phyloP scores from a whole-genome alignment of 2,888 invertebrate genomes.

The Leucophora obtusa region DNA sequence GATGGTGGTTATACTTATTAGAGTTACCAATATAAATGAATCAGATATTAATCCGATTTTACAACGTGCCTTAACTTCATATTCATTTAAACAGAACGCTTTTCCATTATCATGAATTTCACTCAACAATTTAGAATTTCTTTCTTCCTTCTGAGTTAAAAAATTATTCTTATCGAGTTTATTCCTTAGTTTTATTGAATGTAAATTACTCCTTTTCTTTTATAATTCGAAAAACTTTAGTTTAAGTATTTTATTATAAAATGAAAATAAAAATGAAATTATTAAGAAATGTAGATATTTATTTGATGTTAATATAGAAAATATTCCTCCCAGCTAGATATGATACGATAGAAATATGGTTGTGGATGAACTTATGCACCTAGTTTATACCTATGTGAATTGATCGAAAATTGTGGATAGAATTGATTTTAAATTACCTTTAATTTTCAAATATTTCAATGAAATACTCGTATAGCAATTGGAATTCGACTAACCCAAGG shows the following conservation, averaged over 20 bases:
- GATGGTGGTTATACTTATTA: conserved; percentile 88
- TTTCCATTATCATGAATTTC: conserved; percentile 13
- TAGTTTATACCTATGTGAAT: no score
- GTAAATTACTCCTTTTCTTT: conserved; percentile 46
- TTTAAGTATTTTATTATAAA: conserved; percentile 45
- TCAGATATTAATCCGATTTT: conserved; percentile 30
- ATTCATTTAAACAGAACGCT: neutral
- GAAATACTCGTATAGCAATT: no score
- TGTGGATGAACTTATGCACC: no score
- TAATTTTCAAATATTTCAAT: no score
- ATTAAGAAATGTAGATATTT: neutral
- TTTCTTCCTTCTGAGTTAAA: neutral
- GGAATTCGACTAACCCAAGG: no score
- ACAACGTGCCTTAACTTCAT: conserved; percentile 60
- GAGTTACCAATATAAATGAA: conserved; percentile 20
- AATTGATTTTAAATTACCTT: no score
- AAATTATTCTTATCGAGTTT: conserved; percentile 4
- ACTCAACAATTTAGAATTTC: conserved; percentile 3
- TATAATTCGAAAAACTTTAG: conserved; percentile 23
- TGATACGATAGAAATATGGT: no score
- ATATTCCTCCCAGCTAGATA: no score
- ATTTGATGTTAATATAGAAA: no score
- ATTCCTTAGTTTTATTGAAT: conserved; percentile 43
- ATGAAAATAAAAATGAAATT: conserved; percentile 48
- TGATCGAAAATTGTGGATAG: no score